Evolutionary conservation across 2,888 invertebrate species (phyloP).

Genomic region (Willowsia nigromaculata): DNA sequence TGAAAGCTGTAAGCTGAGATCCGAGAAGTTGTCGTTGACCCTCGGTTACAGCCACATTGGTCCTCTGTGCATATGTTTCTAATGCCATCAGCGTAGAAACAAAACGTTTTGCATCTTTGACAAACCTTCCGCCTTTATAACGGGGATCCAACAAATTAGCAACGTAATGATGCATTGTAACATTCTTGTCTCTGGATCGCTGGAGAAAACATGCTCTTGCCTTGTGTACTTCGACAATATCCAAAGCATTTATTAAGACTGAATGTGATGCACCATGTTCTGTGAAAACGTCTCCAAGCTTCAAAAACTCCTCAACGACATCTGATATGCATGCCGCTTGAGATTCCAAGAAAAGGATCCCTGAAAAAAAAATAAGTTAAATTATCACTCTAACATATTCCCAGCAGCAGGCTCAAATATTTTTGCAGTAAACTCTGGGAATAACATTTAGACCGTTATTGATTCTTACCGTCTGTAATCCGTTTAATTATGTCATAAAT

Average conservation of each 20-base stretch:
- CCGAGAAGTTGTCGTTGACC: neutral
- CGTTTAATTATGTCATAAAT: neutral
- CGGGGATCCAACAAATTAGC: conserved; percentile 20
- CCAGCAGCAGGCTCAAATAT: neutral
- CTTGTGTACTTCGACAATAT: neutral
- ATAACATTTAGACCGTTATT: neutral
- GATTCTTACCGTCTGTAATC: conserved; percentile 42
- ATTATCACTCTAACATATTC: too few species aligned
- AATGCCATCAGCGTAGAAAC: neutral
- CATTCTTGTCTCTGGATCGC: neutral
- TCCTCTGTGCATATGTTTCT: neutral
- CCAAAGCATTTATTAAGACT: neutral
- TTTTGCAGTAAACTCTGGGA: neutral
- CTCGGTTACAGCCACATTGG: neutral
- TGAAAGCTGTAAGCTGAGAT: neutral
- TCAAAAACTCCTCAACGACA: neutral
- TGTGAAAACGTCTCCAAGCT: neutral
- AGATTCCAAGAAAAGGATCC: neutral
- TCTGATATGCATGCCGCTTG: neutral
- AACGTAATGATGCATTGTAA: neutral
- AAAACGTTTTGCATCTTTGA: too few species aligned
- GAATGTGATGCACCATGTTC: neutral
- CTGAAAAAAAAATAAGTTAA: neutral
- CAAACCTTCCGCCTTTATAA: neutral
- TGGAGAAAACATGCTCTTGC: neutral